Conservation (phyloP, 2,888 invertebrate genomes). For the Dolichomitus sp. region DNA sequence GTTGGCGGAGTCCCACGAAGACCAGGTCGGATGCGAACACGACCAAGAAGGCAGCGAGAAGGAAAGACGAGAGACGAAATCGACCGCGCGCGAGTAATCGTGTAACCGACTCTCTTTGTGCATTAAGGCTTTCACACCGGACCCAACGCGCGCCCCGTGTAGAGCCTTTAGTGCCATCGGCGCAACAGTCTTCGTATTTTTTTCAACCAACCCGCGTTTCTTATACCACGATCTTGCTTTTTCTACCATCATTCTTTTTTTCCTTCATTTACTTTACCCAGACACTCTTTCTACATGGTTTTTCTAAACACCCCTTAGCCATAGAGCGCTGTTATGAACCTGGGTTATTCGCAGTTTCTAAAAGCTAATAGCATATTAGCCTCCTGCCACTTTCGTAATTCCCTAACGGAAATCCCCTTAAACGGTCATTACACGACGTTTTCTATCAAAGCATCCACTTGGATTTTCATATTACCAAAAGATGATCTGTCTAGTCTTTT, state of each 20-base stretch:
- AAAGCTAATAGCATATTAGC: conserved; percentile 31
- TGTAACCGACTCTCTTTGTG: conserved; percentile 81
- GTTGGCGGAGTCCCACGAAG: conserved; percentile 16
- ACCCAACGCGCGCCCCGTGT: conserved; percentile 55
- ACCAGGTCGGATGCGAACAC: conserved; percentile 2
- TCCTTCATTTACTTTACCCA: conserved; percentile 21
- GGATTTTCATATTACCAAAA: not conserved
- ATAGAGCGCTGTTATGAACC: not conserved
- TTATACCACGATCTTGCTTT: conserved; percentile 69
- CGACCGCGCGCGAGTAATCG: conserved; percentile 75
- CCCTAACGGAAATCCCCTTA: conserved; percentile 83
- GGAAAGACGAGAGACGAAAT: conserved; percentile 29
- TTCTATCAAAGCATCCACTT: not conserved
- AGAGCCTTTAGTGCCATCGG: not conserved
- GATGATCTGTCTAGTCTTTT: not conserved
- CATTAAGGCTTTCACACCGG: conserved; percentile 59
- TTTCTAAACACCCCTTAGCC: conserved; percentile 41
- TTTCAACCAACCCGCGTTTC: conserved; percentile 5
- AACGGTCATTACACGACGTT: conserved; percentile 80
- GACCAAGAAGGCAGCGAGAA: conserved; percentile 17
- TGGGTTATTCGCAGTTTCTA: conserved; percentile 5
- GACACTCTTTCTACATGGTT: conserved; percentile 40
- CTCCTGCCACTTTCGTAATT: conserved; percentile 77
- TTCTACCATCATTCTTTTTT: conserved; percentile 20
- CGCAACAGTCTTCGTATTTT: conserved; percentile 44